Evolutionary conservation across 2,888 invertebrate genomes (phyloP).

Genomic region (Apotomis turbidana): DNA sequence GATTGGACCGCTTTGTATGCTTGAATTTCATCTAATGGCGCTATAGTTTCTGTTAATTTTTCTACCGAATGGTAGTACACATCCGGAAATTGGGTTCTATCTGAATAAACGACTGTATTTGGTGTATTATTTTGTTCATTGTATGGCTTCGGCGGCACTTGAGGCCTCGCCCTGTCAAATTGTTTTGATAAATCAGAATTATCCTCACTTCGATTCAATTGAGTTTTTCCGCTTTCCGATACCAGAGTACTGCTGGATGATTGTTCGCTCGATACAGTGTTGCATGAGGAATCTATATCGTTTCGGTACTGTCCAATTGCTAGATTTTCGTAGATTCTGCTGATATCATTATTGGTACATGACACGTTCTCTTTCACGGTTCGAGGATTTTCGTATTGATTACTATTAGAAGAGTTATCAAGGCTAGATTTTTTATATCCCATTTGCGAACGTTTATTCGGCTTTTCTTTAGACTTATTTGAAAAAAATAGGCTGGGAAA

Average conservation of each 20-base stretch:
- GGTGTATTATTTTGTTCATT: slow-evolving; percentile 3
- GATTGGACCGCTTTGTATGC: slow-evolving; percentile 67
- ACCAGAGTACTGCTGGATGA: slow-evolving; percentile 76
- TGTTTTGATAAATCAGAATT: slow-evolving; percentile 1
- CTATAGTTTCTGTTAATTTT: slow-evolving; percentile 65
- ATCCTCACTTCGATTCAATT: slow-evolving; percentile 40
- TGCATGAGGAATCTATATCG: slow-evolving; percentile 54
- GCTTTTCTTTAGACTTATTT: slow-evolving; percentile 67
- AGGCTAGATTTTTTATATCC: slow-evolving; percentile 44
- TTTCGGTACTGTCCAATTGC: slow-evolving; percentile 51
- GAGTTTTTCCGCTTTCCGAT: slow-evolving; percentile 64
- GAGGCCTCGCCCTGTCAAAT: slow-evolving; percentile 58
- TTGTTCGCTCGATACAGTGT: slow-evolving; percentile 61
- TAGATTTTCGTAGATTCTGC: slow-evolving; percentile 76
- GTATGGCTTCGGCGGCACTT: slow-evolving; percentile 51
- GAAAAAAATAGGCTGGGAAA: slow-evolving; percentile 71
- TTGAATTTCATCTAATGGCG: slow-evolving; percentile 65
- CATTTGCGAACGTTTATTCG: slow-evolving; percentile 52
- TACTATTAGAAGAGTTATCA: slow-evolving; percentile 52
- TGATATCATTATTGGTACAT: slow-evolving; percentile 53
- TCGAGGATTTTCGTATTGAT: slow-evolving; percentile 70
- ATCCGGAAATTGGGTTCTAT: slow-evolving; percentile 61
- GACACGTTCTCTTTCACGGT: slow-evolving; percentile 55
- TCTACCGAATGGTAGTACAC: slow-evolving; percentile 78
- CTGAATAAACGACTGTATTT: slow-evolving; percentile 9